phyloP scores from a whole-genome alignment of 2,888 invertebrate species.

The Sclerodermus sp. region DNA sequence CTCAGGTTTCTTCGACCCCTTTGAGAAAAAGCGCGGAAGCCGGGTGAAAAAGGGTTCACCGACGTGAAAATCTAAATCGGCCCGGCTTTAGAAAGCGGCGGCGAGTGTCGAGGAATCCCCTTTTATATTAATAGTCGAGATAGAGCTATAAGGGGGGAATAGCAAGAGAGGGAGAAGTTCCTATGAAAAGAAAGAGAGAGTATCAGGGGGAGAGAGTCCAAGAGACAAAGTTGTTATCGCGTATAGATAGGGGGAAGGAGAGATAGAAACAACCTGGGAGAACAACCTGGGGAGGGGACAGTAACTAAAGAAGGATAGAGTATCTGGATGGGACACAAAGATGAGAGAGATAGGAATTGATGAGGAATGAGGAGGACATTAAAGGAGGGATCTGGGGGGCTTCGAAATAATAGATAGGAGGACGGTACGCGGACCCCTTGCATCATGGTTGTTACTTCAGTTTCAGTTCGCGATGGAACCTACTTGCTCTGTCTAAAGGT shows the following conservation, averaged over 20 bases:
- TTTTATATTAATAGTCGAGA: constrained; percentile 57
- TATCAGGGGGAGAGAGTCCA: constrained; percentile 8
- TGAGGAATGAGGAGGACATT: constrained; percentile 9
- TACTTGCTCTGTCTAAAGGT: constrained; percentile 39
- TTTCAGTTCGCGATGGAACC: constrained; percentile 50
- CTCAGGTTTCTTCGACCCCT: too few species aligned
- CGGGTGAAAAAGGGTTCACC: constrained; percentile 14
- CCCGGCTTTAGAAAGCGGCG: constrained; percentile 32
- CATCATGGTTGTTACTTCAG: constrained; percentile 46
- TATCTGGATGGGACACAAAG: constrained; percentile 1
- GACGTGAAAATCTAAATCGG: constrained; percentile 44
- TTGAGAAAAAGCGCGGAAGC: too few species aligned
- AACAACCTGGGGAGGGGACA: neutral
- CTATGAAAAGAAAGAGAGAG: constrained; percentile 22
- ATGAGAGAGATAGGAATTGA: constrained; percentile 14
- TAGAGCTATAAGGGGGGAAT: constrained; percentile 37
- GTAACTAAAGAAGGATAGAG: neutral
- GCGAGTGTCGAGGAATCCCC: constrained; percentile 55
- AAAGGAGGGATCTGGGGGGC: constrained; percentile 37
- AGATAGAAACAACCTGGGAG: constrained; percentile 9
- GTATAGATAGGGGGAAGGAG: constrained; percentile 5
- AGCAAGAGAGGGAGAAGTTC: constrained; percentile 16
- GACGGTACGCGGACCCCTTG: constrained; percentile 50
- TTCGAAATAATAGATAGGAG: constrained; percentile 56
- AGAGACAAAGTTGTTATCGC: constrained; percentile 11